These are phyloP conservation scores for Chlorodrepanis virens DNA, from an alignment of 2,113 vertebrate genomes.

Conservation along the genomic window DNA sequence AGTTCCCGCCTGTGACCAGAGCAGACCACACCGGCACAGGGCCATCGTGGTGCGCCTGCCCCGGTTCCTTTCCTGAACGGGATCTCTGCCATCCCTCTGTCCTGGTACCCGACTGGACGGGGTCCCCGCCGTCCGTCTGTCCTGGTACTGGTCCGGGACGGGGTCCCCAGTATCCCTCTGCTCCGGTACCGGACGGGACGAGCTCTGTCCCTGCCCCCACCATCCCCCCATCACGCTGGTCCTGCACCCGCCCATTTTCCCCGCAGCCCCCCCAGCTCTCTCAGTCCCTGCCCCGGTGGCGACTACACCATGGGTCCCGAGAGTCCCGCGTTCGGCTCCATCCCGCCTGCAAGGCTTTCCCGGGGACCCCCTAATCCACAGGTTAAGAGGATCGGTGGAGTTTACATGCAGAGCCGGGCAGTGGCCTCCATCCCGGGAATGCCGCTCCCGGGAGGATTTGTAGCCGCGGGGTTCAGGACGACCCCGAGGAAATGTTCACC, in stretches of 20 bases:
- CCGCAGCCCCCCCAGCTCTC: background rate
- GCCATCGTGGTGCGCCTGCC: background rate
- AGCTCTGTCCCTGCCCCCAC: background rate
- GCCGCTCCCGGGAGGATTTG: background rate
- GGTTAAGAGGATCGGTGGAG: background rate
- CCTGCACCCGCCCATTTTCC: background rate
- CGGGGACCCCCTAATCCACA: background rate
- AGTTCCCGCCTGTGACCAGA: background rate
- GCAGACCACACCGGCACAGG: background rate
- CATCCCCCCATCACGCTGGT: background rate
- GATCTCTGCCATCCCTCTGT: background rate
- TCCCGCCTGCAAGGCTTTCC: background rate
- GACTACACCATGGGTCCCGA: background rate
- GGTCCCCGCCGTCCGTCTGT: background rate
- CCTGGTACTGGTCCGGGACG: background rate
- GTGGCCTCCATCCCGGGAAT: background rate
- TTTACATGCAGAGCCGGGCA: background rate
- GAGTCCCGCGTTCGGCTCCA: background rate
- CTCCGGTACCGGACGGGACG: background rate
- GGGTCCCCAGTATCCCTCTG: background rate
- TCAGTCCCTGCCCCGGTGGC: background rate
- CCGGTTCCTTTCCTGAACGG: background rate
- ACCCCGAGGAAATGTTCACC: background rate
- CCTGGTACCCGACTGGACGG: background rate
- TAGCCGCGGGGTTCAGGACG: background rate